Conservation (phyloP, 2,888 invertebrate species). For the Octonoba sinensis region DNA sequence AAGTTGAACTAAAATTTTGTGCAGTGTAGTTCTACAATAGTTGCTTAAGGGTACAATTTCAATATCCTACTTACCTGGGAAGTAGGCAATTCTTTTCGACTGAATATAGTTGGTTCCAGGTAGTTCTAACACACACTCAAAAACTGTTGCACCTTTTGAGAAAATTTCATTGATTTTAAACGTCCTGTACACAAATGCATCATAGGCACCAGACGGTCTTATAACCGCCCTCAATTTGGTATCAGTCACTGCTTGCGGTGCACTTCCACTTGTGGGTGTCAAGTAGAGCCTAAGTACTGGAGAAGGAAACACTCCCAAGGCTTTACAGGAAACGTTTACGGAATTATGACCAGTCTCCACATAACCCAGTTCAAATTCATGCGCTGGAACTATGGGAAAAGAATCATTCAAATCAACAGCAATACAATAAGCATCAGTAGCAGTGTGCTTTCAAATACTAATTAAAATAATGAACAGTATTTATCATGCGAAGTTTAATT, state of each 20-base stretch:
- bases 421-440: too few species aligned
- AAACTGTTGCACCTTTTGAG: slow-evolving; percentile 54
- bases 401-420: neutral
- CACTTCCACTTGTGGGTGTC: slow-evolving; percentile 31
- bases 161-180: slow-evolving; percentile 44
- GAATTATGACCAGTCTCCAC: slow-evolving; percentile 32
- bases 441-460: too few species aligned
- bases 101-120: slow-evolving; percentile 62
- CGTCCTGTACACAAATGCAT: slow-evolving; percentile 45
- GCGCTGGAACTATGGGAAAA: slow-evolving; percentile 52
- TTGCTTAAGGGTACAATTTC: too few species aligned
- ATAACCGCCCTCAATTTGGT: slow-evolving; percentile 9
- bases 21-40: too few species aligned
- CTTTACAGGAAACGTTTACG: slow-evolving; percentile 58
- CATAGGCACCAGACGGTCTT: slow-evolving; percentile 41
- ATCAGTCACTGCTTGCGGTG: slow-evolving; percentile 27
- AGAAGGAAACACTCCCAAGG: slow-evolving; percentile 46
- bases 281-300: slow-evolving; percentile 48
- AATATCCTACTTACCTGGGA: slow-evolving; percentile 63
- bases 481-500: too few species aligned
- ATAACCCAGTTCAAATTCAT: slow-evolving; percentile 47
- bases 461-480: too few species aligned
- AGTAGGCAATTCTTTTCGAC: slow-evolving; percentile 64
- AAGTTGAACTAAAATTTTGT: too few species aligned
- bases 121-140: slow-evolving; percentile 64